Conservation (phyloP, 2,888 invertebrate genomes). For the Coleophora flavipennella region DNA sequence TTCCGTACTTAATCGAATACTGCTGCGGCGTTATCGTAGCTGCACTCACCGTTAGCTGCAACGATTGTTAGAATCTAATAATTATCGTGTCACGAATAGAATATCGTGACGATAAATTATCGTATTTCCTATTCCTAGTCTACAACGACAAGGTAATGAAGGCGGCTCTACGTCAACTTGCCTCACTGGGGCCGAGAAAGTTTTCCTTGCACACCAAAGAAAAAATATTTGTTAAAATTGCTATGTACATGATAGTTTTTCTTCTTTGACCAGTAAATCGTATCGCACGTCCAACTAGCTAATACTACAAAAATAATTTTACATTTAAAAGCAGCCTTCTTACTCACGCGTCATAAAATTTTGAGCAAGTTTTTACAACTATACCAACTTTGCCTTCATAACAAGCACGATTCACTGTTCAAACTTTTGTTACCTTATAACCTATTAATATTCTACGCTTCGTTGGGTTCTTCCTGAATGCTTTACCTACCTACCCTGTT, state of each 20-base stretch:
- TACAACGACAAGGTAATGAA: no score
- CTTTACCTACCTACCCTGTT: constrained; percentile 60
- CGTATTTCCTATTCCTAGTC: no score
- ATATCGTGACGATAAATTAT: no score
- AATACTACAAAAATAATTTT: constrained; percentile 10
- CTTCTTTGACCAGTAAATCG: constrained; percentile 19
- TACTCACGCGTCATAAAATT: constrained; percentile 1
- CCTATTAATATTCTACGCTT: constrained; percentile 37
- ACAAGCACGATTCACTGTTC: constrained; percentile 17
- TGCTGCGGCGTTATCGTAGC: no score
- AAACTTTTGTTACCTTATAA: constrained; percentile 22
- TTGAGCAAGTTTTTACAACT: constrained; percentile 7
- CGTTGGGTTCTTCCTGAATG: constrained; percentile 53
- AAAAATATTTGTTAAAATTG: constrained; percentile 13
- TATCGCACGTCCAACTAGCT: constrained; percentile 1
- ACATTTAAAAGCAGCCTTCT: constrained; percentile 4
- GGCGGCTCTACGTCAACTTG: no score
- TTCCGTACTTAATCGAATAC: no score
- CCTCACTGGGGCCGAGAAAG: neutral
- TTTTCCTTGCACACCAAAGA: constrained; percentile 5
- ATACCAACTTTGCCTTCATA: constrained; percentile 1
- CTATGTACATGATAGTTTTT: constrained; percentile 9
- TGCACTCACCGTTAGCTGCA: no score
- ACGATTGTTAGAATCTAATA: no score
- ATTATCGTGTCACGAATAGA: no score